Base-by-base conservation (phyloP, 2,113 vertebrate genomes). In the Turdus rufiventris region DNA sequence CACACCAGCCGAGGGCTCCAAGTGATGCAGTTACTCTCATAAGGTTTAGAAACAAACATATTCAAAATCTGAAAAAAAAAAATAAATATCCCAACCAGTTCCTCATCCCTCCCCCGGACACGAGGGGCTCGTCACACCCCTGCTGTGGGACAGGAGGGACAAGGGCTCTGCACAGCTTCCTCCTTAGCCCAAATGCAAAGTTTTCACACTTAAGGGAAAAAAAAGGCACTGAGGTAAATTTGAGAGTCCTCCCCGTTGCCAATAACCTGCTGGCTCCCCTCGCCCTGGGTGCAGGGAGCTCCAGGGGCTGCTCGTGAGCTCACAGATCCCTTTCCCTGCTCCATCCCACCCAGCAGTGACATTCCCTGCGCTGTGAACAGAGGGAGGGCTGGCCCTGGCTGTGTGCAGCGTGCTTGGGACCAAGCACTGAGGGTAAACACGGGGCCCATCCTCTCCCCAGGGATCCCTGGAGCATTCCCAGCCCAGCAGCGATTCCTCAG, bases 181-280 rank as follows among this genome's bases (percentile, higher is more conserved):
- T 85, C 62, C 66, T 89, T 31, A 76, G 62, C 93, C 84, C 89
- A 58, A 79, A 84, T 3, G 26, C 67, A 72, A 74, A 56, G 19
- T 45, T 93, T 53, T 82, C 63, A 93, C 34, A 24, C 93, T 97
- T 92, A 3, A 25, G 78, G 42, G 43, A 85, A 79, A 61, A 61
- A 89, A 97, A 98, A 98, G 97, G 98, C 97, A 98, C 98, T 97
- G 97, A 96, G 97, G 97, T 98, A 95, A 79, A 92, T 91, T 91
- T 85, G 47, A 33, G 66, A 68, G 47, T 90, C 58, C 24, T 78
- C 75, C 51, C 57, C 4, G 17, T 48, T 42, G 28, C 76, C 34
- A 21, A 10, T 1, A 45, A 43, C 24, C 57, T 8, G 57, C 6
- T 50, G 45, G 70, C 26, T 84, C 34, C 72, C 42, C 63, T 34